These are phyloP conservation scores for Himalopsyche anomala DNA, from an alignment of 2,888 invertebrate species.

Conservation along the genomic window DNA sequence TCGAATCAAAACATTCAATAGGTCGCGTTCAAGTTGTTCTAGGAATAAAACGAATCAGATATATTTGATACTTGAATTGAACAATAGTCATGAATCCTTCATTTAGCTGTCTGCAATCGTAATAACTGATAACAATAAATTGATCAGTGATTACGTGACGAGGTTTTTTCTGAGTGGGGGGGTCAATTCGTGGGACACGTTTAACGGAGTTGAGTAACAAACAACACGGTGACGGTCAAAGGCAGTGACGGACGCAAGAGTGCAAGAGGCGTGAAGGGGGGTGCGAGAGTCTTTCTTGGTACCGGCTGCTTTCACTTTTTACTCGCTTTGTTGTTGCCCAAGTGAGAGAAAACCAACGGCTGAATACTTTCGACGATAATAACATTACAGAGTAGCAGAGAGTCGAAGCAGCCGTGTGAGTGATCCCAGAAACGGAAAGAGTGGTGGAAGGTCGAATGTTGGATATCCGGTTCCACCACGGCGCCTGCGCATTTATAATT, in stretches of 20 bases:
- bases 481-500: background rate
- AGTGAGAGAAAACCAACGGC: slow-evolving; percentile 10
- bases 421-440: background rate
- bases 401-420: background rate
- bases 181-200: slow-evolving; percentile 26
- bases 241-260: slow-evolving; percentile 17
- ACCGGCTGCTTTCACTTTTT: slow-evolving; percentile 59
- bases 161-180: slow-evolving; percentile 13
- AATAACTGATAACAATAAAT: slow-evolving; percentile 2
- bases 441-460: slow-evolving; percentile 34
- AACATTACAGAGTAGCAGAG: background rate
- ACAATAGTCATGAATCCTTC: no score
- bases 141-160: background rate
- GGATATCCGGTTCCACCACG: slow-evolving; percentile 23
- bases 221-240: slow-evolving; percentile 41
- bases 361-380: slow-evolving; percentile 22
- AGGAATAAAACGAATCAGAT: no score
- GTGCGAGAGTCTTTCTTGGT: slow-evolving; percentile 33
- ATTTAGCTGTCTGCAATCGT: no score
- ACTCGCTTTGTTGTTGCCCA: slow-evolving; percentile 37
- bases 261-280: background rate
- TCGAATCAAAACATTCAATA: no score
- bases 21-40: no score
- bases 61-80: no score
- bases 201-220: slow-evolving; percentile 31